Evolutionary conservation across 2,888 invertebrate species (phyloP), one percentile per base, ranked within the genome.

Genomic region (Yponomeuta evonymella): DNA sequence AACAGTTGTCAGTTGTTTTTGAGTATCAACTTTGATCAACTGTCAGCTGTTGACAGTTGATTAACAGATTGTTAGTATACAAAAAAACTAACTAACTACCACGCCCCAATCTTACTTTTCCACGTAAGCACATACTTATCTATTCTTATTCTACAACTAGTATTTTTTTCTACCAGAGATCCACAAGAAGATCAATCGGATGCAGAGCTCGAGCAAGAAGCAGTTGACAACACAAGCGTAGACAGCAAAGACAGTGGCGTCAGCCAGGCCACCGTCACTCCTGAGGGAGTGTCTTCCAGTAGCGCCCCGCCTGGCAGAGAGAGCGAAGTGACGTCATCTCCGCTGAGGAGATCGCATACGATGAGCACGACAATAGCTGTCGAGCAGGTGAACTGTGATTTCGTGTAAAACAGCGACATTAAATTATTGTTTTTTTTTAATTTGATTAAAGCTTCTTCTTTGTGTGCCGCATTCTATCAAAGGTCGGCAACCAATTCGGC

Each of bases 261-360:
- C 10, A 90, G 90, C 69, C 85, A 87, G 63, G 86, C 87, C 1
- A 90, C 90, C 0, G 79, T 90, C 29, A 89, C 90, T 0, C 90
- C 90, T 0, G 91, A 90, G 76, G 87, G 83, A 0, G 84, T 85
- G 1, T 89, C 90, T 0, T 81, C 89, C 0, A 88, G 88, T 74
- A 90, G 90, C 71, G 90, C 91, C 0, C 91, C 91, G 0, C 85
- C 79, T 1, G 81, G 80, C 30, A 77, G 76, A 62, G 78, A 70
- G 71, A 58, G 75, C 12, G 79, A 77, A 62, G 73, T 80, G 0
- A 78, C 81, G 0, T 81, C 85, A 0, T 87, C 89, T 0, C 86
- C 92, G 0, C 73, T 90, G 70, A 81, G 88, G 15, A 82, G 93
- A 3, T 93, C 92, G 0, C 88, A 86, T 30, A 90, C 93, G 0